These are phyloP conservation scores for Charanyca ferruginea DNA, from an alignment of 2,888 invertebrate species.

Conservation along the genomic window DNA sequence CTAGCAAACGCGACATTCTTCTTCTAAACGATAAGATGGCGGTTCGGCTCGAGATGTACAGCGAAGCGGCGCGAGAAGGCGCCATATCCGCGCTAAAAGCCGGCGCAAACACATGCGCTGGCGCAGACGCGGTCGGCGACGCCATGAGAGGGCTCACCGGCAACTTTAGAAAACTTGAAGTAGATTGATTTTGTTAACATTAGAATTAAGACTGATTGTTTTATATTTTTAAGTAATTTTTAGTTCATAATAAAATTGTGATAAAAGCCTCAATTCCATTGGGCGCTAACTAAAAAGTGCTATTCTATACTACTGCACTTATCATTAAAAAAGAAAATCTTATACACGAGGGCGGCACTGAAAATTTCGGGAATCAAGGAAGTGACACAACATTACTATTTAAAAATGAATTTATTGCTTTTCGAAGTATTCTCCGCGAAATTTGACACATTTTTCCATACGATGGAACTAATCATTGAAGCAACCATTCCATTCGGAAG, in stretches of 20 bases:
- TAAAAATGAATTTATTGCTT: too few species aligned
- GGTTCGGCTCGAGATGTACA: slow-evolving; percentile 93
- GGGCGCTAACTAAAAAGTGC: slow-evolving; percentile 2
- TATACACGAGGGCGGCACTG: too few species aligned
- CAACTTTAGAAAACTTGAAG: slow-evolving; percentile 95
- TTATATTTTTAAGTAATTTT: slow-evolving; percentile 32
- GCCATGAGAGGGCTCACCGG: slow-evolving; percentile 93
- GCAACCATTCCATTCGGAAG: too few species aligned
- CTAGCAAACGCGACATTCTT: slow-evolving; percentile 91
- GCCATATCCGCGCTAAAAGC: slow-evolving; percentile 94
- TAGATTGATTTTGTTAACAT: slow-evolving; percentile 88
- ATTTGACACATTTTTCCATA: too few species aligned
- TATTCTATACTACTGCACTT: background rate
- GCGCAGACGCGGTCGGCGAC: slow-evolving; percentile 92
- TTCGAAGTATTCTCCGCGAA: too few species aligned
- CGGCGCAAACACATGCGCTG: slow-evolving; percentile 90
- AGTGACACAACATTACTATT: too few species aligned
- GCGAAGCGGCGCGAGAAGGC: slow-evolving; percentile 93
- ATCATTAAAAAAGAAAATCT: too few species aligned
- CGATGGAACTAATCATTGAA: too few species aligned
- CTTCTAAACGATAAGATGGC: slow-evolving; percentile 93
- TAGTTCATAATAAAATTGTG: slow-evolving; percentile 36
- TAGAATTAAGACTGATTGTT: slow-evolving; percentile 60
- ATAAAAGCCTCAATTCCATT: slow-evolving; percentile 18
- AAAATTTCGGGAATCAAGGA: too few species aligned